phyloP scores from a whole-genome alignment of 2,888 invertebrate species.

The Acleris cristana region DNA sequence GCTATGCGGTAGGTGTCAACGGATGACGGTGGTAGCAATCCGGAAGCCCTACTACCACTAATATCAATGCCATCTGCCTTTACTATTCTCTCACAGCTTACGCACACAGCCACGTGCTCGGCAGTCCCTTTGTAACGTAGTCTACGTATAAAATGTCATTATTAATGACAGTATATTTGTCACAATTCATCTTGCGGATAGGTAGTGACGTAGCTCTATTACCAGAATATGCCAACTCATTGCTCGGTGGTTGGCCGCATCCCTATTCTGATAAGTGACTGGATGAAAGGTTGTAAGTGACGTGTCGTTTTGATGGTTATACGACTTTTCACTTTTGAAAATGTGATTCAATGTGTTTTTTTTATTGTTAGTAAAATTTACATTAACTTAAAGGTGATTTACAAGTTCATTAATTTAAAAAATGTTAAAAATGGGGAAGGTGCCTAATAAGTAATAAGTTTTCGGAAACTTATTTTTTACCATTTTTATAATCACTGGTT shows the following conservation, averaged over 20 bases:
- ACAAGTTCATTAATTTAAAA: too few relatives aligned
- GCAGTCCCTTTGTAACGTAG: conserved; percentile 31
- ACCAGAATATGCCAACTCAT: conserved; percentile 44
- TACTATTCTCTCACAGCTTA: conserved; percentile 14
- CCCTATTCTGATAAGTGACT: conserved; percentile 28
- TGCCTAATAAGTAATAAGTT: too few relatives aligned
- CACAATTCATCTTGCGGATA: conserved; percentile 47
- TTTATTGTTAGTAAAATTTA: too few relatives aligned
- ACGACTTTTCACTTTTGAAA: not conserved
- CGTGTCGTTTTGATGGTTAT: not conserved
- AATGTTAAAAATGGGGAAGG: too few relatives aligned
- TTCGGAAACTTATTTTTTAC: too few relatives aligned
- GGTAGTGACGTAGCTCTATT: conserved; percentile 42
- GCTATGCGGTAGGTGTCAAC: too few relatives aligned
- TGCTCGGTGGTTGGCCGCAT: conserved; percentile 39
- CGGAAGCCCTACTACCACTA: too few relatives aligned
- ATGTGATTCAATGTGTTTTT: too few relatives aligned
- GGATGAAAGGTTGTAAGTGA: not conserved
- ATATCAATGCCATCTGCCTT: conserved; percentile 5
- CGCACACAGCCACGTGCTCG: conserved; percentile 16
- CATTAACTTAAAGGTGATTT: too few relatives aligned
- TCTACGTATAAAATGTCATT: conserved; percentile 37
- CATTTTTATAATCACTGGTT: too few relatives aligned
- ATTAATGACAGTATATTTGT: conserved; percentile 47
- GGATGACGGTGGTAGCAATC: too few relatives aligned